Base-by-base conservation (phyloP, 2,113 vertebrate species). In the Cyphotilapia sp. region DNA sequence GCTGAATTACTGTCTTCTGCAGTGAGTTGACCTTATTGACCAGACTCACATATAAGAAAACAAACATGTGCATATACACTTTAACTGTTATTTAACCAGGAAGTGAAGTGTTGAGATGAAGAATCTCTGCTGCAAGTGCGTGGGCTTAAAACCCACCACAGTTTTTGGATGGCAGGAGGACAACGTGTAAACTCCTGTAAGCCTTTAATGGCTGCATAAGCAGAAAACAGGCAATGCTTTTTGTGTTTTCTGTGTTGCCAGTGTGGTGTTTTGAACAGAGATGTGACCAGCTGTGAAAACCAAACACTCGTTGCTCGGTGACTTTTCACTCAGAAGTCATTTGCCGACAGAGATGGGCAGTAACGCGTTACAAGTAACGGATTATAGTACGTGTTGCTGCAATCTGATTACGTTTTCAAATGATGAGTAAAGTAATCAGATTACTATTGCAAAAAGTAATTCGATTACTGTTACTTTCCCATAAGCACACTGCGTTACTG, bases 341-440 rank as follows among this genome's bases (percentile, higher is more conserved):
- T 17, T 17, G 57, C 14, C 2, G 49, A 51, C 49, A 51, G 19
- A 51, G 19, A n/a, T 51, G 19, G 49, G 9, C 49, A 51, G 49
- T n/a, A 51, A 51, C 9, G 5, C 3, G 9, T 51, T 51, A n/a
- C 49, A 51, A 51, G 49, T 51, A 51, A 10, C 9, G 1, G 9
- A 51, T 51, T n/a, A n/a, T n/a, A 51, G 49, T n/a, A 9, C 17
- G 1, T n/a, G 19, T 51, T n/a, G 19, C 19, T 51, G 19, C 5
- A 51, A 51, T 51, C 0, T 51, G 49, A 51, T 51, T 51, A 10
- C 9, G 1, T 51, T 51, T 51, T 5, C 9, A 61, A 61, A 33
- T 61, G 0, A 1, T 33, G 57, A 33, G 29, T 61, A 33, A 61
- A 33, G 57, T 61, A 61, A 61, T 0, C 2, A 4, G 2, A 33